Percentiles rank a stretch among this genome's conserved stretches.
Conservation (phyloP, 1,140 invertebrate genomes). For the Paraescarpia echinospica region DNA sequence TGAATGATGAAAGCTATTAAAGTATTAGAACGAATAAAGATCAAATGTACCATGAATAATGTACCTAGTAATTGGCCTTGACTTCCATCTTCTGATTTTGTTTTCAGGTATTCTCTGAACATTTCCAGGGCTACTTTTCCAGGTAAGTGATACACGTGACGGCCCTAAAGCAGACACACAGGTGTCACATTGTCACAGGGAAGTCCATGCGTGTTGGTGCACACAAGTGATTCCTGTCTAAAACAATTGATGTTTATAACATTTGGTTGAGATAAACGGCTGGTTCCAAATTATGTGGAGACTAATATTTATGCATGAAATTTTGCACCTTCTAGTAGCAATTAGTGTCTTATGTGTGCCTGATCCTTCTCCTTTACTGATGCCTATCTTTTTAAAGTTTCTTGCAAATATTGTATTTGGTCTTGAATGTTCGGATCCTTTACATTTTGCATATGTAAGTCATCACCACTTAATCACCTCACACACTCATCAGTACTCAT, state of each 20-base stretch:
- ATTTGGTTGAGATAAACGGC: constrained; percentile 60
- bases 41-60: background rate
- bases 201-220: background rate
- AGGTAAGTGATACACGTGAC: constrained; percentile 33
- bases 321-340: background rate
- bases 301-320: background rate
- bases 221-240: background rate
- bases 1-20: too few relatives aligned
- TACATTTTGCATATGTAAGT: background rate
- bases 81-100: constrained; percentile 29
- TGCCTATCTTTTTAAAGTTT: background rate
- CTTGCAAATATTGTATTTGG: background rate
- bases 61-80: background rate
- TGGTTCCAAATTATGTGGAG: background rate
- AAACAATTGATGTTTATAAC: constrained; percentile 1
- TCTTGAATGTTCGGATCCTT: background rate
- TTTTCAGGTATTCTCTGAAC: constrained; percentile 45
- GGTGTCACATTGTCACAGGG: background rate
- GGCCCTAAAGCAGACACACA: constrained; percentile 18
- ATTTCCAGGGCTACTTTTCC: constrained; percentile 41
- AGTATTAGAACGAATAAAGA: too few relatives aligned
- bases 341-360: background rate
- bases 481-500: too few relatives aligned
- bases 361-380: background rate
- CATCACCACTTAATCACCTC: too few relatives aligned